A percentile compares a stretch with the other conserved stretches of the same genome.
phyloP scores from a whole-genome alignment of 2,797 vertebrate species.

The Rhynchotus rufescens region DNA sequence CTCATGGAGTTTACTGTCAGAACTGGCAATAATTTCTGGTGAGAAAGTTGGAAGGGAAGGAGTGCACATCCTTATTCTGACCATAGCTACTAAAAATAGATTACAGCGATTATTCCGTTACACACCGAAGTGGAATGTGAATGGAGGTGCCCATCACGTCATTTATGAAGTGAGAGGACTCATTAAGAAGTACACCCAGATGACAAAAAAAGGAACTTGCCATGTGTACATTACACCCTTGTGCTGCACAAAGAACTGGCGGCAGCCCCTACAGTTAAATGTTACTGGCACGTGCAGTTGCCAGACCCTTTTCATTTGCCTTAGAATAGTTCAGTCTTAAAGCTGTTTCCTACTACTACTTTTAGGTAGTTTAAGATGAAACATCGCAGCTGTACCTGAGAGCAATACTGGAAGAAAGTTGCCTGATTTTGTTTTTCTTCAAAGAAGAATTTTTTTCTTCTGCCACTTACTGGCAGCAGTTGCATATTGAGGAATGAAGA shows the following conservation, averaged over 20 bases:
- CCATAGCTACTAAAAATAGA: not conserved
- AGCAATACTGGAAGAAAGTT: not conserved
- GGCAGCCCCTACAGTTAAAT: not conserved
- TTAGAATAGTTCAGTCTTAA: not conserved
- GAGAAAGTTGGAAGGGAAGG: not conserved
- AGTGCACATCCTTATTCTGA: not conserved
- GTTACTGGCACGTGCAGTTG: not conserved
- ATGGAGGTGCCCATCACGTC: not conserved
- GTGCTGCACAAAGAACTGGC: not conserved
- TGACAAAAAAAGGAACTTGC: not conserved
- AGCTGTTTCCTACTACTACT: not conserved
- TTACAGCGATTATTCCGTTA: not conserved
- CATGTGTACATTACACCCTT: fast-evolving
- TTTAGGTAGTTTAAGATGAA: slow-evolving; percentile 2
- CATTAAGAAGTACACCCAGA: not conserved
- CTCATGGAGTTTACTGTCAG: not conserved
- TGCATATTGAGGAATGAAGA: not conserved
- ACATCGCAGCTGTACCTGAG: not conserved
- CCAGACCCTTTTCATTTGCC: not conserved
- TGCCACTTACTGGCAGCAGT: not conserved
- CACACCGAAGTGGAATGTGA: not conserved
- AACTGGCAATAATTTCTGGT: not conserved
- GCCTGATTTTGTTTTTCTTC: not conserved
- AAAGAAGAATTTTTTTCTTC: not conserved
- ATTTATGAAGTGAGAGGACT: not conserved